Evolutionary conservation across 2,797 vertebrate species (phyloP).

Genomic region (Pygocentrus nattereri): DNA sequence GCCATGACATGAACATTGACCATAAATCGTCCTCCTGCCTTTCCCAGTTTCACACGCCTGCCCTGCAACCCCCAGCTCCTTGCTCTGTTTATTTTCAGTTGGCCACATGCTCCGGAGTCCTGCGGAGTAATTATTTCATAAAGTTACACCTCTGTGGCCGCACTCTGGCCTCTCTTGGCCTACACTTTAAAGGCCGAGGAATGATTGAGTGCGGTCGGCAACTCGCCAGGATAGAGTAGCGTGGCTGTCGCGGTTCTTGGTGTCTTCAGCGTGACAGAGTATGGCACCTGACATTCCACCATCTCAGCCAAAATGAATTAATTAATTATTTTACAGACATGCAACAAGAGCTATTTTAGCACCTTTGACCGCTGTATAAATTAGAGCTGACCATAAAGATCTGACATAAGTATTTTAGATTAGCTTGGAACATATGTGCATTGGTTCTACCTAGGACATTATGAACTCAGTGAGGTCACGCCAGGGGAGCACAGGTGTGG

Average conservation of each 20-base stretch:
- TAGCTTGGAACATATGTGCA: background rate
- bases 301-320: constrained; percentile 50
- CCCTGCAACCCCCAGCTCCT: constrained; percentile 41
- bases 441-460: background rate
- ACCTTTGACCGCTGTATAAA: constrained; percentile 21
- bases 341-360: constrained; percentile 49
- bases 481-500: background rate
- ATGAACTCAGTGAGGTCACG: constrained; percentile 3
- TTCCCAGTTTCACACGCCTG: constrained; percentile 75
- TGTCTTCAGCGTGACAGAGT: constrained; percentile 57
- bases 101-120: constrained; percentile 71
- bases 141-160: constrained; percentile 75
- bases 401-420: constrained; percentile 31
- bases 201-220: constrained; percentile 69
- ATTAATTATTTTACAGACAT: constrained; percentile 52
- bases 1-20: constrained; percentile 82
- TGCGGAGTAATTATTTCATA: constrained; percentile 78
- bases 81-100: constrained; percentile 79
- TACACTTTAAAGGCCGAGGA: constrained; percentile 69
- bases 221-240: constrained; percentile 64
- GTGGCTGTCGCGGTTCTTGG: constrained; percentile 47
- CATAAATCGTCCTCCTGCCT: constrained; percentile 78
- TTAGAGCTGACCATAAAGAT: constrained; percentile 47
- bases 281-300: constrained; percentile 49
- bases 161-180: constrained; percentile 69